Base-by-base conservation (phyloP, 2,113 vertebrate genomes). In the Periophthalmodon schlosseri region DNA sequence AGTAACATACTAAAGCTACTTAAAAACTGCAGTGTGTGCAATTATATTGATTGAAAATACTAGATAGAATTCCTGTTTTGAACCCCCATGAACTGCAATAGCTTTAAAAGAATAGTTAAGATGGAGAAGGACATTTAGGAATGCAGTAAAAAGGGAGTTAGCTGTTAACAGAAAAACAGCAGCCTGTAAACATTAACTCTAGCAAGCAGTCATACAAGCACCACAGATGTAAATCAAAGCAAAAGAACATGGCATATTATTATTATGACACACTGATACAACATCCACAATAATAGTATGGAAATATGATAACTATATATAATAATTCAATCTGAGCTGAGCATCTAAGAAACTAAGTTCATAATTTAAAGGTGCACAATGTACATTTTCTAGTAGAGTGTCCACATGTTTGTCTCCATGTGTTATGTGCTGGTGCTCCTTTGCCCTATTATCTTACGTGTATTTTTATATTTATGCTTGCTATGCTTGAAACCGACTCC, bases 1-100 rank as follows among this genome's bases (percentile, higher is more conserved):
- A 47, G 56, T 71, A 82, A 85, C 56, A 82, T 44, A 21, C 44
- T 47, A 77, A 77, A 83, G 72, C 76, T 66, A 78, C 61, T 83
- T 82, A 74, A 60, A 65, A 66, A 65, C 60, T 75, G 44, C 69
- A 82, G 15, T 0, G 12, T 34, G 33, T n/a, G 4, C 14, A 28
- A 24, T 60, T 33, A 24, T 60, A 28, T 13, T 39, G 33, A 65
- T 65, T 33, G 13, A 61, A 44, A 61, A 34, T 5, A 18, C 60
- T 69, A 20, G 36, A 24, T 23, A 65, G 34, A 81, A 71, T 52
- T 60, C 13, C 46, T 50, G 5, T 33, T 15, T 36, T 69, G 23
- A 60, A 60, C 4, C 5, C 13, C 57, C 13, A 72, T 85, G 15
- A 64, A 36, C 58, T 65, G 33, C 33, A 34, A 36, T 5, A 20